phyloP scores from a whole-genome alignment of 2,797 vertebrate genomes.

The Sebastes elongatus region DNA sequence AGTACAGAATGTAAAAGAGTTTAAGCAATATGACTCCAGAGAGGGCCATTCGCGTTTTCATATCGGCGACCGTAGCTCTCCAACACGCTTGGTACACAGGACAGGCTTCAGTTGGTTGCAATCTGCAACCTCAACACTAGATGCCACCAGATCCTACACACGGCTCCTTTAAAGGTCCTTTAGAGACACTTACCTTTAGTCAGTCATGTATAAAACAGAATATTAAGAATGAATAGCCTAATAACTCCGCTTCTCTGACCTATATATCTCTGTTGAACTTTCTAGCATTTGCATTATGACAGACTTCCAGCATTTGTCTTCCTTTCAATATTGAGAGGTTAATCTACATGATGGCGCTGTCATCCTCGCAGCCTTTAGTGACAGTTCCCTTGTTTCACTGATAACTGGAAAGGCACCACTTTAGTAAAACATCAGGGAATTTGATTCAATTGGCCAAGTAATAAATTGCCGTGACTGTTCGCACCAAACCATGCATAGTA shows the following conservation, averaged over 20 bases:
- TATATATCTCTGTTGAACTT: background rate
- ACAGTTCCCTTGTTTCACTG: background rate
- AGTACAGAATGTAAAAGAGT: background rate
- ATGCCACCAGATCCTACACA: too few relatives aligned
- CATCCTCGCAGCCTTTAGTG: background rate
- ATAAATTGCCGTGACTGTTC: background rate
- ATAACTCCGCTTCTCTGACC: background rate
- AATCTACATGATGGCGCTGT: slow-evolving; percentile 2
- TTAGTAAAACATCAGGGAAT: background rate
- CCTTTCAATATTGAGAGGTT: slow-evolving; percentile 9
- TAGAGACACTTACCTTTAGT: background rate
- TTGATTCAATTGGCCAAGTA: background rate
- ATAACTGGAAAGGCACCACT: background rate
- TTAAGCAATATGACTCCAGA: background rate
- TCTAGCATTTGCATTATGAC: background rate
- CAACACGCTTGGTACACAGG: too few relatives aligned
- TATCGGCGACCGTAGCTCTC: too few relatives aligned
- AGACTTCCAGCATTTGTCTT: background rate
- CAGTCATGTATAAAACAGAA: background rate
- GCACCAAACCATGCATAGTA: background rate
- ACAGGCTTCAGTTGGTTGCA: too few relatives aligned
- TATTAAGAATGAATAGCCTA: background rate
- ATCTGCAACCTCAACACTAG: too few relatives aligned
- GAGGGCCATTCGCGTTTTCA: too few relatives aligned
- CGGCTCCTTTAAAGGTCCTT: background rate